Percentiles rank a stretch among this genome's conserved stretches.
phyloP scores from a whole-genome alignment of 2,888 invertebrate genomes.

The Diplolepis rosae region DNA sequence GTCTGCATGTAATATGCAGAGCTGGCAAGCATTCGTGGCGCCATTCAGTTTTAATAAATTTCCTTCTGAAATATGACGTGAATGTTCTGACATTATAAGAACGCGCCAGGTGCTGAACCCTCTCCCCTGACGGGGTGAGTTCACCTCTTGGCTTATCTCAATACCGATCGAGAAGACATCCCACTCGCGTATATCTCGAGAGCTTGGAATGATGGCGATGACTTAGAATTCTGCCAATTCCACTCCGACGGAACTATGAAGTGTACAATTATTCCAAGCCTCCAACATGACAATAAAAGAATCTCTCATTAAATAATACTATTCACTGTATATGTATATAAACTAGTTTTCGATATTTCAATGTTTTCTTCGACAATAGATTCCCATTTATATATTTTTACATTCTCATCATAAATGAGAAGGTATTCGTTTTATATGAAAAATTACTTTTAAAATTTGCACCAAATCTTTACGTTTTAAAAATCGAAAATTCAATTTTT shows the following conservation, averaged over 20 bases:
- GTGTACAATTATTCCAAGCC: conserved; percentile 4
- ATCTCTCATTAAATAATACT: not conserved
- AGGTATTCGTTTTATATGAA: too few species aligned
- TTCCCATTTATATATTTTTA: too few species aligned
- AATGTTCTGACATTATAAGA: conserved; percentile 31
- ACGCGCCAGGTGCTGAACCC: conserved; percentile 27
- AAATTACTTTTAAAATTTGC: too few species aligned
- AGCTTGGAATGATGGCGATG: conserved; percentile 15
- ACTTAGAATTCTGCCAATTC: conserved; percentile 21
- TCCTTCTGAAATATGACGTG: conserved; percentile 28
- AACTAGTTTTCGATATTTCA: not conserved
- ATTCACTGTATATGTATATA: not conserved
- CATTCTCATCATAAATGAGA: too few species aligned
- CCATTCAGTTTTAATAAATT: conserved; percentile 29
- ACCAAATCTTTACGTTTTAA: too few species aligned
- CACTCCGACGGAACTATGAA: not conserved
- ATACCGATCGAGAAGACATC: conserved; percentile 27
- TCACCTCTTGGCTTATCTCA: conserved; percentile 24
- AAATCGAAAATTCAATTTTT: too few species aligned
- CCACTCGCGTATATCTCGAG: conserved; percentile 28
- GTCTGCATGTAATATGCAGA: conserved; percentile 22
- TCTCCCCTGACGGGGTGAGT: not conserved
- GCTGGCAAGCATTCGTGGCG: conserved; percentile 29
- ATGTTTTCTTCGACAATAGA: not conserved
- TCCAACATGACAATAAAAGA: not conserved